Evolutionary conservation across 1,140 invertebrate genomes (phyloP), one percentile per base, ranked within the genome.

Genomic region (Dendroctonus ponderosae): DNA sequence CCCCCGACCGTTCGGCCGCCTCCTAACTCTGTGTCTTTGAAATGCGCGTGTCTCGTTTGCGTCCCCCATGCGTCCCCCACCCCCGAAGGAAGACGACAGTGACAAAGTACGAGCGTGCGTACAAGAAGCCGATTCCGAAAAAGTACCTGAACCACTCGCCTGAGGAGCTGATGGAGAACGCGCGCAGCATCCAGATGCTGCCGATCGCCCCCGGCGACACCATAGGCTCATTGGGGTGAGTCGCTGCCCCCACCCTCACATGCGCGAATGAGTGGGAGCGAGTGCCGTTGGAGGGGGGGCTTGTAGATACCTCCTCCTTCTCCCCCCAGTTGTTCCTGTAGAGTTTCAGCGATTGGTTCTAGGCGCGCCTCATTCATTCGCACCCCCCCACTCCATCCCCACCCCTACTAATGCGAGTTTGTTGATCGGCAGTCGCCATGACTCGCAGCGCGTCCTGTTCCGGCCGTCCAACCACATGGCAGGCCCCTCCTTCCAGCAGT

Each of bases 31-130:
- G 56, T 65, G 40, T 66, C 58, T 58, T 71, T 68, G 52, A 62
- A 63, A 69, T 46, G 15, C 58, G 56, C 46, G 53, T 66, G 15
- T 48, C 39, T 40, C 26, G 40, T 52, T 57, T 66, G 37, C 15
- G 46, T 48, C 14, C 46, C 53, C 37, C 46, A 48, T 51, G 46
- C 46, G 62, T 64, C 54, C 62, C 62, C 43, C 66, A 69, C 70
- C 50, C 15, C 37, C 15, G 44, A 87, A 91, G 91, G 84, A 93
- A 92, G 85, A 92, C 90, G 75, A 91, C 91, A 64, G 84, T 92
- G 79, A 89, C 90, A 74, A 93, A 92, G 79, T 92, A 91, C 79
- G 91, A 94, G 79, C 87, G 89, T 66, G 89, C 91, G 42, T 93
- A 92, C 81, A 93, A 92, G 83, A 91, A 92, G 76, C 88, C 89